phyloP scores from a whole-genome alignment of 2,888 invertebrate genomes.

The Idaea aversata region DNA sequence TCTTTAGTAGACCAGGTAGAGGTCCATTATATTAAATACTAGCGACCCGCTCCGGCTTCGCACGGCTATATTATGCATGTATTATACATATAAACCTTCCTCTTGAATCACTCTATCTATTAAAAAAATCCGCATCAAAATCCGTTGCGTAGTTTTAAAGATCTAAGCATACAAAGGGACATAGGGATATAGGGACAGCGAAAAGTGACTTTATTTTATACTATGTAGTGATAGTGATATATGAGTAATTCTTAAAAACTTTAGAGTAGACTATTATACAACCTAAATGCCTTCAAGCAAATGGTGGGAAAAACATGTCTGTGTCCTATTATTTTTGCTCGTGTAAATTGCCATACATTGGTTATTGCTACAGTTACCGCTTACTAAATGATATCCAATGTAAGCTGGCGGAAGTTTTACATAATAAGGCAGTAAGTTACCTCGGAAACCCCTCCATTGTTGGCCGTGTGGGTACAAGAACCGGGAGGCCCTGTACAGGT shows the following conservation, averaged over 20 bases:
- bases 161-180: no score
- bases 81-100: no score
- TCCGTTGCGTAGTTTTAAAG: no score
- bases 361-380: not conserved
- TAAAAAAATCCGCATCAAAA: no score
- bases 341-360: constrained; percentile 5
- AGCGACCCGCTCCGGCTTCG: no score
- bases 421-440: constrained; percentile 64
- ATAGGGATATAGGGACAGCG: no score
- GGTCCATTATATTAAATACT: not conserved
- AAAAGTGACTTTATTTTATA: no score
- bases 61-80: no score
- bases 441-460: constrained; percentile 93
- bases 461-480: constrained; percentile 91
- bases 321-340: not conserved
- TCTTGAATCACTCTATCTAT: no score
- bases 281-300: not conserved
- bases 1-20: not conserved
- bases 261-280: not conserved
- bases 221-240: not conserved
- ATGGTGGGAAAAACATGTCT: not conserved
- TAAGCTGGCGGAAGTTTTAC: constrained; percentile 13
- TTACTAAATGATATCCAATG: constrained; percentile 3
- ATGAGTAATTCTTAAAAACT: not conserved
- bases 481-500: constrained; percentile 87